A percentile compares a stretch with the other conserved stretches of the same genome.
Conservation (phyloP, 1,140 invertebrate genomes). For the Wiebesia pumilae region DNA sequence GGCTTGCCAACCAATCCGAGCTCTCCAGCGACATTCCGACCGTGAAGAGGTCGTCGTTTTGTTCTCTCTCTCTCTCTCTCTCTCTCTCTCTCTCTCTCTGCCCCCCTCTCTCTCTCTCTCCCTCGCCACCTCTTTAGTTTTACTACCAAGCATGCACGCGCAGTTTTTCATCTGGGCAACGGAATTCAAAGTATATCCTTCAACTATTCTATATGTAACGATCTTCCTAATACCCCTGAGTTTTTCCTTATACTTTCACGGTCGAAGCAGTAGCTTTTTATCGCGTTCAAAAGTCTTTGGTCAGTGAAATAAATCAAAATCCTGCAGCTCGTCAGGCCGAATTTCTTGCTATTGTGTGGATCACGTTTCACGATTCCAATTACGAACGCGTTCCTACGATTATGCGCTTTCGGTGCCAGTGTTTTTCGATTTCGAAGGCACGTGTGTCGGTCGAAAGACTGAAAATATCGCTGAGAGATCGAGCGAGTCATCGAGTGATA, state of each 20-base stretch:
- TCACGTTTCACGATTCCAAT: not conserved
- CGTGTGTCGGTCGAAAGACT: too few relatives aligned
- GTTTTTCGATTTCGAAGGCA: not conserved
- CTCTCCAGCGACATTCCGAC: slow-evolving; percentile 48
- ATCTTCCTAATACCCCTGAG: not conserved
- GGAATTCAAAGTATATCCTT: slow-evolving; percentile 36
- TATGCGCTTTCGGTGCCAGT: not conserved
- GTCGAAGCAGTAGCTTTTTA: not conserved
- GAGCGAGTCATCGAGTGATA: too few relatives aligned
- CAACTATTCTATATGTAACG: not conserved
- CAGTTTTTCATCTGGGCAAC: slow-evolving; percentile 16
- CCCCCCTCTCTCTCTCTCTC: not conserved
- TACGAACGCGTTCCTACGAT: not conserved
- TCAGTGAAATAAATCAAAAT: not conserved
- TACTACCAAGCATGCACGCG: slow-evolving; percentile 14
- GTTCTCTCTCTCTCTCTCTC: slow-evolving; percentile 6
- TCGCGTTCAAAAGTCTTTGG: not conserved
- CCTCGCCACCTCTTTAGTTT: slow-evolving; percentile 3
- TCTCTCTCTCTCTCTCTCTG: not conserved
- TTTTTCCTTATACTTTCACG: not conserved
- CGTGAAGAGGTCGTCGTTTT: slow-evolving; percentile 43
- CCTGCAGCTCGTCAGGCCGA: not conserved
- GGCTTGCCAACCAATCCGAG: slow-evolving; percentile 42
- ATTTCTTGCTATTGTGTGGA: slow-evolving; percentile 3
- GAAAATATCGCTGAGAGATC: too few relatives aligned